Conservation (phyloP, 2,888 invertebrate species). For the Macrophya alboannulata region DNA sequence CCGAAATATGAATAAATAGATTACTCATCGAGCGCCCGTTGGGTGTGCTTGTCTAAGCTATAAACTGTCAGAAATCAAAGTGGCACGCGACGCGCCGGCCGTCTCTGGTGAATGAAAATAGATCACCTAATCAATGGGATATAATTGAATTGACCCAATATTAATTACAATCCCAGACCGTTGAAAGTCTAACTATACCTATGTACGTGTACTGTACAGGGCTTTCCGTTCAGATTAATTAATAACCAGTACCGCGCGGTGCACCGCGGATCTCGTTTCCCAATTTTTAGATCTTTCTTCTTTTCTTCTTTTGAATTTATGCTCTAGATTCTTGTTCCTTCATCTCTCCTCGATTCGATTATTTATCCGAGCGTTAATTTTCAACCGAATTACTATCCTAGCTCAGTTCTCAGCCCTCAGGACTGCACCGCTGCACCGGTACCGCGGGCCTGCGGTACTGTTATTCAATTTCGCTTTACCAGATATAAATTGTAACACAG, state of each 20-base stretch:
- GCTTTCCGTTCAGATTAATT: neutral
- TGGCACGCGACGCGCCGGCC: neutral
- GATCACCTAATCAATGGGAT: neutral
- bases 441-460: neutral
- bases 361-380: constrained; percentile 11
- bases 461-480: constrained; percentile 35
- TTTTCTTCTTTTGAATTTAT: neutral
- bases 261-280: too few species aligned
- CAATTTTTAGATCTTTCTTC: neutral
- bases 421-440: neutral
- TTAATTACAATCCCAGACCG: neutral
- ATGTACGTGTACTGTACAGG: too few species aligned
- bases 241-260: neutral
- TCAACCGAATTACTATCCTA: neutral
- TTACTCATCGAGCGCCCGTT: neutral
- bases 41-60: neutral
- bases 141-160: constrained; percentile 19
- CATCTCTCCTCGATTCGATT: neutral
- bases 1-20: too few species aligned
- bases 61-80: neutral
- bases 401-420: neutral
- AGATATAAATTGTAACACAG: constrained; percentile 24
- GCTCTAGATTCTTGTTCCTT: neutral
- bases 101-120: neutral
- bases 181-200: neutral